Evolutionary conservation across 1,140 invertebrate species (phyloP).

Genomic region (Aethina tumida): DNA sequence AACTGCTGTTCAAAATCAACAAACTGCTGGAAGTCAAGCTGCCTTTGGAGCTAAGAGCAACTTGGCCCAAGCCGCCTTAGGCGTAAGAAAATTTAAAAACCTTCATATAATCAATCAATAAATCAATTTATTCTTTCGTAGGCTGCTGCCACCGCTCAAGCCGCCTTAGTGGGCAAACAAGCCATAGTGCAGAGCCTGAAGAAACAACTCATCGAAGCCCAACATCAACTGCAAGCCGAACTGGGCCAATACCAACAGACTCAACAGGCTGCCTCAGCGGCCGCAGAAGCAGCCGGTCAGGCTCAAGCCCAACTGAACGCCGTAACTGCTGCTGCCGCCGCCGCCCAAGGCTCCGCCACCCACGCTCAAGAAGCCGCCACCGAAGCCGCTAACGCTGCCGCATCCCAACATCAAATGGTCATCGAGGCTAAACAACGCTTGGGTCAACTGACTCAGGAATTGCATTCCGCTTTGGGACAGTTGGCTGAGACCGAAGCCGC

Average conservation of each 20-base stretch:
- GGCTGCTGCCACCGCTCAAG: slow-evolving; percentile 27
- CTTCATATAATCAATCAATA: no score
- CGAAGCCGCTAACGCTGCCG: slow-evolving; percentile 21
- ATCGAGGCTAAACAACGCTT: slow-evolving; percentile 20
- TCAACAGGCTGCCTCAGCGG: slow-evolving; percentile 17
- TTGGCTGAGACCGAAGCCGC: slow-evolving; percentile 20
- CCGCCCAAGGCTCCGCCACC: slow-evolving; percentile 19
- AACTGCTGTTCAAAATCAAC: slow-evolving; percentile 22
- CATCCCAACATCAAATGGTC: slow-evolving; percentile 23
- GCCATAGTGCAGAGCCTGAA: slow-evolving; percentile 20
- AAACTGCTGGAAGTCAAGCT: slow-evolving; percentile 25
- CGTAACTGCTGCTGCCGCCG: slow-evolving; percentile 18
- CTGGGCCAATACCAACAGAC: slow-evolving; percentile 21
- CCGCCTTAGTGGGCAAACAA: slow-evolving; percentile 25
- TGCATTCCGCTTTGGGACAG: slow-evolving; percentile 17
- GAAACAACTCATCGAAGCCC: slow-evolving; percentile 19
- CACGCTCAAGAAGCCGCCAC: slow-evolving; percentile 17
- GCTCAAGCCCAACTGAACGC: slow-evolving; percentile 18
- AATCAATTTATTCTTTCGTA: no score
- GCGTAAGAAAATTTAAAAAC: slow-evolving; percentile 21
- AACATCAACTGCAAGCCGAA: slow-evolving; percentile 20
- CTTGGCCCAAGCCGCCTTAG: slow-evolving; percentile 21
- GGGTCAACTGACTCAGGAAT: slow-evolving; percentile 11
- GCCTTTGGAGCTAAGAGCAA: slow-evolving; percentile 24
- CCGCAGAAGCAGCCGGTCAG: slow-evolving; percentile 20